Percentiles rank a stretch among this genome's conserved stretches.
These are phyloP conservation scores for Acronicta leporina DNA, from an alignment of 2,888 invertebrate species.

Conservation along the genomic window DNA sequence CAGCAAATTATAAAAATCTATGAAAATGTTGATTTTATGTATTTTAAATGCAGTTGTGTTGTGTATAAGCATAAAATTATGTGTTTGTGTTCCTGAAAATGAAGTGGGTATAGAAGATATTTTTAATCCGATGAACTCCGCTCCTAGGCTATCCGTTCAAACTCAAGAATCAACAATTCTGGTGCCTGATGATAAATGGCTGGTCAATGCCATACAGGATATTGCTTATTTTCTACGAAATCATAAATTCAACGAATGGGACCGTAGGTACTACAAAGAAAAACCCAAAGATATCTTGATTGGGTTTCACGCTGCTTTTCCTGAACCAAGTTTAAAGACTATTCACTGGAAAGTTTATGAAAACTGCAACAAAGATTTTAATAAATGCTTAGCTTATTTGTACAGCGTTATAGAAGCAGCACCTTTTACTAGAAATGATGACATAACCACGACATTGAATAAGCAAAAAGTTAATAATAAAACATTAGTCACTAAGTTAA, in stretches of 20 bases:
- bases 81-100: conserved; percentile 4
- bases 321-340: conserved; percentile 86
- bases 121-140: conserved; percentile 5
- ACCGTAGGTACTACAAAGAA: conserved; percentile 82
- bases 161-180: conserved; percentile 30
- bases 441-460: conserved; percentile 83
- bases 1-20: not conserved
- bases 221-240: conserved; percentile 90
- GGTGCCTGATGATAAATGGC: conserved; percentile 71
- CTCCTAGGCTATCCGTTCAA: conserved; percentile 7
- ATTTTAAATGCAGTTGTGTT: conserved; percentile 2
- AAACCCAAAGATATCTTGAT: conserved; percentile 54
- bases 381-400: conserved; percentile 89
- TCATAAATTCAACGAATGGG: conserved; percentile 91
- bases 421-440: conserved; percentile 84
- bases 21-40: conserved; percentile 12
- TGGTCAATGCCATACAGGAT: conserved; percentile 85
- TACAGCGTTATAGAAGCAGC: conserved; percentile 73
- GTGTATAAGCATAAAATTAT: not conserved
- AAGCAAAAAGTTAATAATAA: conserved; percentile 64
- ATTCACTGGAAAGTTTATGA: conserved; percentile 90
- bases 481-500: conserved; percentile 45
- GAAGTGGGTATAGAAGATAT: conserved; percentile 17
- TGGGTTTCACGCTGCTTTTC: conserved; percentile 82
- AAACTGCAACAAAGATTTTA: conserved; percentile 86